These are phyloP conservation scores for Dicrurus megarhynchus DNA, from an alignment of 2,113 vertebrate genomes.

Conservation along the genomic window DNA sequence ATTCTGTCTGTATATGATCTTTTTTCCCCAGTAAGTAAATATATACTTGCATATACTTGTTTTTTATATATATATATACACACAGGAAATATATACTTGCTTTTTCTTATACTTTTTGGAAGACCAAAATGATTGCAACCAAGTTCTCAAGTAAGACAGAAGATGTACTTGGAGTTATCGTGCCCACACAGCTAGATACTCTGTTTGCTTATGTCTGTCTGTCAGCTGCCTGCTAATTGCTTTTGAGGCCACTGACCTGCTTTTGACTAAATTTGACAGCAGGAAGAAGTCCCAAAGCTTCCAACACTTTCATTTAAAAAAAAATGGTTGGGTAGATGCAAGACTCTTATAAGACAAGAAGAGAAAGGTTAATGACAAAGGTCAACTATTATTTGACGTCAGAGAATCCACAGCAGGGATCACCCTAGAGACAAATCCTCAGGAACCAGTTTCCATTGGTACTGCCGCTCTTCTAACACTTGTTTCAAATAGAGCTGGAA, in stretches of 20 bases:
- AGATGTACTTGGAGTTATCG: rapidly evolving
- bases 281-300: conserved; percentile 14
- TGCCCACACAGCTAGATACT: neutral
- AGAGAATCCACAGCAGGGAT: conserved; percentile 15
- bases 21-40: neutral
- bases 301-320: neutral
- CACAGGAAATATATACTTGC: neutral
- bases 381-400: conserved; percentile 1
- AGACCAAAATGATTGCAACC: neutral
- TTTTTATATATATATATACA: neutral
- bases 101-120: neutral
- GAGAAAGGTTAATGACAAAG: conserved; percentile 45
- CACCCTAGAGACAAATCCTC: conserved; percentile 15
- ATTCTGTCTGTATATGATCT: neutral
- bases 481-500: neutral
- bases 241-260: neutral
- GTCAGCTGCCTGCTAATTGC: neutral
- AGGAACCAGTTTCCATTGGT: neutral
- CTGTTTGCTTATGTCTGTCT: neutral
- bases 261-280: conserved; percentile 3
- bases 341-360: neutral
- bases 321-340: neutral
- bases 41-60: neutral
- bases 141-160: neutral
- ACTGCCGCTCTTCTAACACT: neutral